Base-by-base conservation (phyloP, 2,797 vertebrate genomes). In the Sylvilagus floridanus region DNA sequence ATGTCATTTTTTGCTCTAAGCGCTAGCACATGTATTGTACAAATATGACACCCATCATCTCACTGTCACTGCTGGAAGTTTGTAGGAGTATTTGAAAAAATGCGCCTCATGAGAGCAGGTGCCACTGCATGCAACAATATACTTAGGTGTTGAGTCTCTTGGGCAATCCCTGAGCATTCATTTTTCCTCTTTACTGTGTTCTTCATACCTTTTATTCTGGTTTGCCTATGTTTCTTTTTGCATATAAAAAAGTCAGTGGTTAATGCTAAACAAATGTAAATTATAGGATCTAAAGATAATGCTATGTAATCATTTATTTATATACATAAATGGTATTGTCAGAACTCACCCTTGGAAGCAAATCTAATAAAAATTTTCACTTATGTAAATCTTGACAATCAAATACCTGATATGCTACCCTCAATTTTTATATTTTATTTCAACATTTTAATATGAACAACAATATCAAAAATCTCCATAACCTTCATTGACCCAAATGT, bases 1-100 rank as follows among this genome's bases (percentile, higher is more conserved):
- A 94, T 97, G 97, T 97, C 97, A 98, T 96, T 97, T 97, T 98
- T 96, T 96, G 54, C 92, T 97, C 92, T 63, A 50, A 95, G 92
- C 90, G 73, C 89, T 81, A 93, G 85, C 91, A 96, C 95, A 90
- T 19, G 84, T 94, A 97, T 97, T 76, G 68, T 86, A 93, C 92
- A 96, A 97, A 93, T 81, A 94, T 84, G 97, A 97, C 92, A 89
- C 89, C 92, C 95, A 75, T 94, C 98, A 96, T 96, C 92, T 96
- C 96, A 96, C 97, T 98, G 97, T 98, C 97, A 97, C 87, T 93
- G 76, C 91, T 92, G 81, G 94, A 89, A 42, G 0, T 54, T 2
- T 88, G 98, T 97, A 97, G 98, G 97, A 97, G 97, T 97, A 96
- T 92, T 37, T 0, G 90, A 93, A 37, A 28, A 79, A 91, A 30